These are phyloP conservation scores for Platyscelio sp. DNA, from an alignment of 2,888 invertebrate species.

Conservation along the genomic window DNA sequence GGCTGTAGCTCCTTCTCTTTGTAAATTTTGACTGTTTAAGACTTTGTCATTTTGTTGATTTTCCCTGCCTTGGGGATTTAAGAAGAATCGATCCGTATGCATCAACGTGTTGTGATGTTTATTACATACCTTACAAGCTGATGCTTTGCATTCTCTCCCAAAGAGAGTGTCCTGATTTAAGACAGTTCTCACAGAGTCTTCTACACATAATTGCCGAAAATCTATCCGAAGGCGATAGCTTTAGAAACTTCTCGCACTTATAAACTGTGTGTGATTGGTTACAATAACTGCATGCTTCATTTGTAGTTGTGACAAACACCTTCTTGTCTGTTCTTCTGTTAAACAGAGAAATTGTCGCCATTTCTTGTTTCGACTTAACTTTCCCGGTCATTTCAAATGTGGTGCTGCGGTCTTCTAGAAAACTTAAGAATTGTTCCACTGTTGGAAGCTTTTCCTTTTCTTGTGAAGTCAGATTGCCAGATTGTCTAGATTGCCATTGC, in stretches of 20 bases:
- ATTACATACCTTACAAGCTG: conserved; percentile 4
- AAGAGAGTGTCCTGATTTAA: neutral
- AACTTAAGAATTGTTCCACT: neutral
- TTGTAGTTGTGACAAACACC: neutral
- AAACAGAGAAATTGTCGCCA: neutral
- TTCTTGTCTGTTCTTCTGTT: neutral
- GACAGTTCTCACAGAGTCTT: neutral
- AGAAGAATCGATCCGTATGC: neutral
- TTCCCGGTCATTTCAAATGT: neutral
- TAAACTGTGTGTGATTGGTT: neutral
- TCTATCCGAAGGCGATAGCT: neutral
- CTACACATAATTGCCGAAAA: neutral
- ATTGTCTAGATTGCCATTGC: neutral
- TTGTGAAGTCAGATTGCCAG: too few relatives aligned
- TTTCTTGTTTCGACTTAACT: neutral
- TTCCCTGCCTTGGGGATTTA: too few relatives aligned
- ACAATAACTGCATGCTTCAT: neutral
- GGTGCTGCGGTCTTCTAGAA: neutral
- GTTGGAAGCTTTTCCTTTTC: neutral
- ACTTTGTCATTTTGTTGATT: neutral
- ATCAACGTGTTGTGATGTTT: neutral
- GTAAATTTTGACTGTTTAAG: neutral
- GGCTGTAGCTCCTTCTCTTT: too few relatives aligned
- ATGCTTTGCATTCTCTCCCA: neutral
- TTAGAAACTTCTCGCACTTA: neutral